A percentile compares a stretch with the other conserved stretches of the same genome.
phyloP scores from a whole-genome alignment of 2,113 vertebrate genomes.

The Ceratotherium simum region DNA sequence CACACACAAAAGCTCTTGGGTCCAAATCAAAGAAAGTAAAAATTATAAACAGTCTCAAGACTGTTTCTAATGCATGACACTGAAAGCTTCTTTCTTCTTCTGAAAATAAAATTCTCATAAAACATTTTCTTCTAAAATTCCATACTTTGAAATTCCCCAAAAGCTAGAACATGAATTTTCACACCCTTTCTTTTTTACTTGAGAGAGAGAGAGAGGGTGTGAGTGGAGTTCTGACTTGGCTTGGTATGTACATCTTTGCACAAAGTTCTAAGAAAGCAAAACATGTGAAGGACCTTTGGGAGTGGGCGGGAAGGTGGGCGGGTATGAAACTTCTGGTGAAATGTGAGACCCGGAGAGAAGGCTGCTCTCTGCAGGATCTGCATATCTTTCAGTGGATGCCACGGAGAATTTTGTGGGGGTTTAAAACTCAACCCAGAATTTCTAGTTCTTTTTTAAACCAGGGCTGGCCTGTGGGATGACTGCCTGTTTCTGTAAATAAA shows the following conservation, averaged over 20 bases:
- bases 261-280: neutral
- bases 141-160: neutral
- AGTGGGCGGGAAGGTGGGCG: neutral
- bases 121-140: neutral
- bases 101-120: conserved; percentile 23
- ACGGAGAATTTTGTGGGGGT: neutral
- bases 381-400: neutral
- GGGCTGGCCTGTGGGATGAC: neutral
- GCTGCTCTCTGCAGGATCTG: neutral
- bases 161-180: neutral
- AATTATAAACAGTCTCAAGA: neutral
- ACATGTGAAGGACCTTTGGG: neutral
- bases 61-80: neutral
- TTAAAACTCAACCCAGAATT: neutral
- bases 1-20: neutral
- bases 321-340: neutral
- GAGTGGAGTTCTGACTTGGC: neutral
- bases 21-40: neutral
- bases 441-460: neutral
- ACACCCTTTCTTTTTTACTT: neutral
- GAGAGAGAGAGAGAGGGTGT: neutral
- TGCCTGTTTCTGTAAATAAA: neutral
- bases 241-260: neutral
- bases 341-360: neutral
- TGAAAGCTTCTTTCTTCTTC: neutral